Base-by-base conservation (phyloP, 2,888 invertebrate genomes). In the Heliconius cydno region DNA sequence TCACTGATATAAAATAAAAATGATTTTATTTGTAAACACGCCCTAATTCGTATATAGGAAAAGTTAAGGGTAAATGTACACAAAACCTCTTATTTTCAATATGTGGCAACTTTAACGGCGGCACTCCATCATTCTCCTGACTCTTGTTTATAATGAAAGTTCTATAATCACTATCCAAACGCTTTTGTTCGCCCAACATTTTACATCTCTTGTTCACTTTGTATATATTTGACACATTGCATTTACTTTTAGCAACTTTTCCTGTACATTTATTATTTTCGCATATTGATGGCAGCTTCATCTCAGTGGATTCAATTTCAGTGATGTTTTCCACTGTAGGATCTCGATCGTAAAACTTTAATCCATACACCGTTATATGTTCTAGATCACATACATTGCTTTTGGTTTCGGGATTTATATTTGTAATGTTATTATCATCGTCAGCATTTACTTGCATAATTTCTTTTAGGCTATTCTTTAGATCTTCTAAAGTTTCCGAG, bases 91-190 rank as follows among this genome's bases (percentile, higher is more conserved):
- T 93, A 66, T 85, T 88, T 84, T 94, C 94, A 79, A 95, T 94
- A 83, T 93, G 90, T 73, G 95, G 95, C 78, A 95, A 85, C 86
- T 94, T 95, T 65, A 95, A 83, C n/a, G 92, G 94, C 13, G 94
- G 94, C 12, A 90, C 91, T 82, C 92, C 94, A 84, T 94, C 93
- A 82, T 91, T 91, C 74, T 88, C 89, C 75, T 82, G 84, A 79
- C 85, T 85, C 78, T 89, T 87, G 41, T 90, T 88, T 15, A 92
- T 88, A 78, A 93, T 93, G 85, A 92, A 94, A 3, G 94, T 93
- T 85, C 90, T 85, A 85, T 91, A 90, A 77, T 92, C 90, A 80
- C 86, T 87, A 79, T 87, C 86, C 41, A 85, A 84, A 76, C 90
- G 90, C n/a, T 88, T 88, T 86, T 91, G 89, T 83, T 91, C 88